phyloP scores from a whole-genome alignment of 2,888 invertebrate genomes.

The Neocrepidodera transversa region DNA sequence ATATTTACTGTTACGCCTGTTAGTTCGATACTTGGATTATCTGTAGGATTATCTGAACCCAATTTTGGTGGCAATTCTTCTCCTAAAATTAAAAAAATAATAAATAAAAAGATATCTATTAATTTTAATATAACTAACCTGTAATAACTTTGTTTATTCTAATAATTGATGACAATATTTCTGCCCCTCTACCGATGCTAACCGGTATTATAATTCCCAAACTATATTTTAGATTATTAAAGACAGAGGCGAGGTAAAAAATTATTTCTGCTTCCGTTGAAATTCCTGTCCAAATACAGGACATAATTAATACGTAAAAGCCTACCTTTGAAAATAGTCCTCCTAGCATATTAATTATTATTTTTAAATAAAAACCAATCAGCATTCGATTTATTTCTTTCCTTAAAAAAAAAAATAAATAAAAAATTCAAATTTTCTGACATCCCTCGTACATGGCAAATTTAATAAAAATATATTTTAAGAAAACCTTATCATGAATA shows the following conservation, averaged over 20 bases:
- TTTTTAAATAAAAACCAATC: slow-evolving; percentile 44
- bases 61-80: slow-evolving; percentile 56
- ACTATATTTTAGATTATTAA: slow-evolving; percentile 40
- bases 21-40: slow-evolving; percentile 40
- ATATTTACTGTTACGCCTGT: slow-evolving; percentile 44
- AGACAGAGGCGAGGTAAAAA: slow-evolving; percentile 43
- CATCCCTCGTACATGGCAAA: too few species aligned
- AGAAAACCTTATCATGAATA: too few species aligned
- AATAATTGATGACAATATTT: slow-evolving; percentile 41
- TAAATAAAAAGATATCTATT: slow-evolving; percentile 53
- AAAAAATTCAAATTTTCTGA: too few species aligned
- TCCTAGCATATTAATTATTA: slow-evolving; percentile 48
- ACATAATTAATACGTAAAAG: slow-evolving; percentile 45
- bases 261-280: slow-evolving; percentile 42
- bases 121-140: too few species aligned
- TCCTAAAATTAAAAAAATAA: slow-evolving; percentile 47
- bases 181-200: slow-evolving; percentile 43
- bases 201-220: slow-evolving; percentile 42
- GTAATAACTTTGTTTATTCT: slow-evolving; percentile 51
- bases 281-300: too few species aligned
- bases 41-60: slow-evolving; percentile 40
- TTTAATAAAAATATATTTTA: too few species aligned
- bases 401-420: slow-evolving; percentile 33
- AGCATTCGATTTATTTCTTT: slow-evolving; percentile 45
- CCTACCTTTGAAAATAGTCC: slow-evolving; percentile 45